These are phyloP conservation scores for Cepaea hortensis DNA, from an alignment of 2,888 invertebrate genomes.

Conservation along the genomic window DNA sequence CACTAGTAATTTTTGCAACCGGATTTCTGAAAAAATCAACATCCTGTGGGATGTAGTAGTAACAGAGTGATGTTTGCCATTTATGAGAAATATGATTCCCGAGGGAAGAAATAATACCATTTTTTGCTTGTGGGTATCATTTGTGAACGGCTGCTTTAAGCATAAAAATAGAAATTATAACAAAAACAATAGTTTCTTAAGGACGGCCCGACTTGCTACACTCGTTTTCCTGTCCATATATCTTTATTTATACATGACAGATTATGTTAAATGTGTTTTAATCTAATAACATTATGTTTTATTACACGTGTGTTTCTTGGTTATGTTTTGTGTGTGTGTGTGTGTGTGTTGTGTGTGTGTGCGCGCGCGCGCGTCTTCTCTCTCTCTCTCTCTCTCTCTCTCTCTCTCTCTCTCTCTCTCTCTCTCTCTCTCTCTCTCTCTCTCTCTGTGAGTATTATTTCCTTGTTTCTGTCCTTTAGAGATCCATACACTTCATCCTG, in stretches of 20 bases:
- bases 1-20: background rate
- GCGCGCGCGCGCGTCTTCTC: too few species aligned
- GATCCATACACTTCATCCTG: too few species aligned
- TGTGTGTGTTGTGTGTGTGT: too few species aligned
- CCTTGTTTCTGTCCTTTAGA: too few species aligned
- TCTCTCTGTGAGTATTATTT: too few species aligned
- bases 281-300: background rate
- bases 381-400: conserved; percentile 6
- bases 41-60: background rate
- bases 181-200: background rate
- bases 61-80: background rate
- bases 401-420: background rate
- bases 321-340: too few species aligned
- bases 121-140: too few species aligned
- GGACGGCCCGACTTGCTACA: too few species aligned
- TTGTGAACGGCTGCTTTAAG: too few species aligned
- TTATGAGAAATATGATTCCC: background rate
- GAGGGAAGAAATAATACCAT: background rate
- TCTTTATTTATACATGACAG: too few species aligned
- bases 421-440: too few species aligned
- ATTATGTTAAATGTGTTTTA: background rate
- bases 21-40: background rate
- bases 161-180: background rate
- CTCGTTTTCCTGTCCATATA: too few species aligned
- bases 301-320: background rate